Evolutionary conservation across 2,888 invertebrate species (phyloP).

Genomic region (Serrognathus titanus): DNA sequence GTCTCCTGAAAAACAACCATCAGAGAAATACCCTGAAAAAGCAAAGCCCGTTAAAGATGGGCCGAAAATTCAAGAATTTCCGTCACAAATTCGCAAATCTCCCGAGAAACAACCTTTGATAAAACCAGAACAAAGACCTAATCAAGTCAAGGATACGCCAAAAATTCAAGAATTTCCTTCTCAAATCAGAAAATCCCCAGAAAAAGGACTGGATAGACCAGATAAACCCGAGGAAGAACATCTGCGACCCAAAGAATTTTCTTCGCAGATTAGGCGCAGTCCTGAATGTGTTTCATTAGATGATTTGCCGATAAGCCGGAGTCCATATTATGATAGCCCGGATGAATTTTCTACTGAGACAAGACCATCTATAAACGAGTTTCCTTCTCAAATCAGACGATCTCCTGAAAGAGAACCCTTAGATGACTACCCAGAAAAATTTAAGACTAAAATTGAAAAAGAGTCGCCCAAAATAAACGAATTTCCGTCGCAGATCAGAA

Average conservation of each 20-base stretch:
- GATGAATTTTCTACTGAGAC: background rate
- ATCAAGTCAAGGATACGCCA: conserved; percentile 1
- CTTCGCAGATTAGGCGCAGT: conserved; percentile 20
- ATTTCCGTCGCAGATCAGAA: conserved; percentile 12
- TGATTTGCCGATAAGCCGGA: background rate
- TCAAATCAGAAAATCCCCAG: conserved; percentile 16
- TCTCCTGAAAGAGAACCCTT: conserved; percentile 12
- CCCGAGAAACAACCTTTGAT: conserved; percentile 17
- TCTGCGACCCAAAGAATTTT: conserved; percentile 18
- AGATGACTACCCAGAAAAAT: conserved; percentile 10
- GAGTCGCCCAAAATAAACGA: conserved; percentile 3
- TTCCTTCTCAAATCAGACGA: conserved; percentile 9
- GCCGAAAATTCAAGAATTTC: conserved; percentile 20
- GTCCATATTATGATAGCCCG: conserved; percentile 4
- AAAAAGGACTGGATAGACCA: conserved; percentile 11
- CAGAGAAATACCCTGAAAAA: conserved; percentile 9
- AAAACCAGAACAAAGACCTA: conserved; percentile 10
- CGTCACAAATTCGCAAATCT: conserved; percentile 20
- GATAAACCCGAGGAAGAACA: background rate
- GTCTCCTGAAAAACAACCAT: conserved; percentile 17
- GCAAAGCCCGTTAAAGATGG: background rate
- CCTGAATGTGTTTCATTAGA: conserved; percentile 16
- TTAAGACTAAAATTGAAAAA: background rate
- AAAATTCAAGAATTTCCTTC: conserved; percentile 15
- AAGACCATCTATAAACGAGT: background rate